phyloP scores from a whole-genome alignment of 1,140 invertebrate species.

The Papilio xuthus region DNA sequence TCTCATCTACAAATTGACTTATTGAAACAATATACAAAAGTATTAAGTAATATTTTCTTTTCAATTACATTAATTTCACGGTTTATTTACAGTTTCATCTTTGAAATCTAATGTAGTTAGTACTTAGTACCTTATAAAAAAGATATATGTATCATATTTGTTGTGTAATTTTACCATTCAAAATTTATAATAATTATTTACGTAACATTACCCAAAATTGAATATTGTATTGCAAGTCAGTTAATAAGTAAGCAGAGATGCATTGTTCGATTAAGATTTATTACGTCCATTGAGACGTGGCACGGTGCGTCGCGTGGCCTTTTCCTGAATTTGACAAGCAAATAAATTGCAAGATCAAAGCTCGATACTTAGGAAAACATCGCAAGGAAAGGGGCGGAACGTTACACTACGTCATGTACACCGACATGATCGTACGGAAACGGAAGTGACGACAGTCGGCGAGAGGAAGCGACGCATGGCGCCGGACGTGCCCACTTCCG shows the following conservation, averaged over 20 bases:
- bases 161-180: background rate
- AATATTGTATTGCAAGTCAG: constrained; percentile 17
- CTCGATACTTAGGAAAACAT: constrained; percentile 67
- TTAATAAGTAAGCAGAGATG: constrained; percentile 19
- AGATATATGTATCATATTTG: background rate
- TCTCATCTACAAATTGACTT: background rate
- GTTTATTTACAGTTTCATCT: background rate
- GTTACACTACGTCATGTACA: constrained; percentile 53
- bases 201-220: background rate
- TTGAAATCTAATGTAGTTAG: background rate
- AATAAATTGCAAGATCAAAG: constrained; percentile 78
- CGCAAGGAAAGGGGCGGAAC: constrained; percentile 57
- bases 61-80: background rate
- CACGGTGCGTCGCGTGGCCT: constrained; percentile 66
- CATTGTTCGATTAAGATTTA: constrained; percentile 38
- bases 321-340: constrained; percentile 78
- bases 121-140: background rate
- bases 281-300: constrained; percentile 34
- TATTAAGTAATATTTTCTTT: background rate
- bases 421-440: constrained; percentile 63
- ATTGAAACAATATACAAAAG: background rate
- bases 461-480: constrained; percentile 69
- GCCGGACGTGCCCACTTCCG: constrained; percentile 72
- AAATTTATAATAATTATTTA: background rate
- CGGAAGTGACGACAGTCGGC: constrained; percentile 67